Evolutionary conservation across 2,113 vertebrate species (phyloP).

Genomic region (Hippocampus abdominalis): DNA sequence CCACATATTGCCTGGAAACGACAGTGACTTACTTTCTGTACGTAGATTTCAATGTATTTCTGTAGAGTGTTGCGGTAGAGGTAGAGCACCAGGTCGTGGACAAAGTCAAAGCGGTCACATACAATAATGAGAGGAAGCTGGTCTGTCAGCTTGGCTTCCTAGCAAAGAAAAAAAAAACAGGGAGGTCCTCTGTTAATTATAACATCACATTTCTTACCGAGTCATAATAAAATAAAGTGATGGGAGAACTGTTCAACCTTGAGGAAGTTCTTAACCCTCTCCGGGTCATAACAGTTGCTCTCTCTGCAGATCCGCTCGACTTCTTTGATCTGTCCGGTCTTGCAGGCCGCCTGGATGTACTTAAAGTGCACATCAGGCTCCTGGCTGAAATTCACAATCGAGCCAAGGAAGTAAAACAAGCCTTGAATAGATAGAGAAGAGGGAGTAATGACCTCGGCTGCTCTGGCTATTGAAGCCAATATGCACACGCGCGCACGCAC

Average conservation of each 20-base stretch:
- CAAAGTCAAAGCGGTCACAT: conserved; percentile 90
- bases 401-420: conserved; percentile 92
- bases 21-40: conserved; percentile 81
- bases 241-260: conserved; percentile 68
- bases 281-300: conserved; percentile 89
- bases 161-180: conserved; percentile 22
- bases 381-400: conserved; percentile 94
- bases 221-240: not conserved
- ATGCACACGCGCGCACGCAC: not conserved
- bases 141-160: conserved; percentile 92
- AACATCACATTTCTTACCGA: not conserved
- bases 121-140: conserved; percentile 93
- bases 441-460: conserved; percentile 20
- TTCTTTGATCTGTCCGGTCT: conserved; percentile 93
- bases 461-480: not conserved
- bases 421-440: conserved; percentile 64
- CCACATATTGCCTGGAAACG: not conserved
- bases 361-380: conserved; percentile 92
- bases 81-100: conserved; percentile 89
- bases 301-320: conserved; percentile 91
- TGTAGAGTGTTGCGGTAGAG: conserved; percentile 90
- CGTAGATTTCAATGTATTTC: conserved; percentile 93
- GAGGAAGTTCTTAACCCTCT: conserved; percentile 89
- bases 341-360: conserved; percentile 91
- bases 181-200: not conserved